These are phyloP conservation scores for Rana temporaria DNA, from an alignment of 2,113 vertebrate species.

Conservation along the genomic window DNA sequence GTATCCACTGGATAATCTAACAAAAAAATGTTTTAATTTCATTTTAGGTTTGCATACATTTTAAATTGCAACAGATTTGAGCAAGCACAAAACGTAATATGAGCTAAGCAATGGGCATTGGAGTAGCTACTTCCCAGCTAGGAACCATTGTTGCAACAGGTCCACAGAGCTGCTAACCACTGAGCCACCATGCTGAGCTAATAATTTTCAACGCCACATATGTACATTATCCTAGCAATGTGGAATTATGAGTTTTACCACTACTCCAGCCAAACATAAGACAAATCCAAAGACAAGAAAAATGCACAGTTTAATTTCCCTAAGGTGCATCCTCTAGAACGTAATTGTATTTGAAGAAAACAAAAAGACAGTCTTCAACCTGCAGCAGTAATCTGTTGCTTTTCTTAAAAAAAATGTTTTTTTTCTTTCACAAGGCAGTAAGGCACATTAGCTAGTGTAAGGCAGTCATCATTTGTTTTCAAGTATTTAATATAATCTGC, in stretches of 20 bases:
- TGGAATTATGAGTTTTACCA: conserved; percentile 62
- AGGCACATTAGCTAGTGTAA: background rate
- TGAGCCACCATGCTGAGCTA: background rate
- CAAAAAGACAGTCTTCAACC: conserved; percentile 63
- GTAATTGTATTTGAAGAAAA: conserved; percentile 66
- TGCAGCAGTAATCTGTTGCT: conserved; percentile 57
- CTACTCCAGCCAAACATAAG: conserved; percentile 66
- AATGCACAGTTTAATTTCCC: conserved; percentile 70
- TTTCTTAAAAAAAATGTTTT: conserved; percentile 61
- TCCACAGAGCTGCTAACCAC: no score
- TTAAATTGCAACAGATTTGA: no score
- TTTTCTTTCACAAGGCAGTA: conserved; percentile 38
- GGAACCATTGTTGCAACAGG: no score
- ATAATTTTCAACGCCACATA: conserved; percentile 2
- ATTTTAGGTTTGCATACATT: no score
- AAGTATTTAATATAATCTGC: background rate
- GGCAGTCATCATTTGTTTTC: conserved; percentile 1
- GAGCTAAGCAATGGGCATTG: no score
- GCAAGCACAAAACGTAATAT: no score
- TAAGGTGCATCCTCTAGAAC: conserved; percentile 63
- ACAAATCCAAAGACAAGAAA: conserved; percentile 70
- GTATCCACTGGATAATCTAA: no score
- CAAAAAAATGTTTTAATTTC: no score
- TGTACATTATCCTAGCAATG: conserved; percentile 7
- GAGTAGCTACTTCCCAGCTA: no score